Evolutionary conservation across 2,888 invertebrate genomes (phyloP), one percentile per base, ranked within the genome.

Genomic region (Lagria hirta): DNA sequence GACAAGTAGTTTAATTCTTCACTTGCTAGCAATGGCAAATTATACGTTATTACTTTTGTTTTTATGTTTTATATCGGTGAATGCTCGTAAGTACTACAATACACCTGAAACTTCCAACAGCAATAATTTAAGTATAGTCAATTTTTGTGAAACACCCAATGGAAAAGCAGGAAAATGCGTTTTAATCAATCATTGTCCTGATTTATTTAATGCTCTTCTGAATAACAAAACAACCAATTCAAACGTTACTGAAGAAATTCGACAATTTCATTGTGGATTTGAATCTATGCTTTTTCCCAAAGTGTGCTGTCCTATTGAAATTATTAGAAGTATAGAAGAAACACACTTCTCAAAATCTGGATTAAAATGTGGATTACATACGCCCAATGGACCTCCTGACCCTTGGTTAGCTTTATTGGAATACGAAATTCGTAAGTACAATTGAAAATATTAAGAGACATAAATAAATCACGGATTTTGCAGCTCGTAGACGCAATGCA

Each of bases 391-490:
- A 15, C 34, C 24, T 12, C 11, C 34, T 11, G 34, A 34, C 11
- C 34, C 34, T 10, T 34, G 34, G 34, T 12, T 34, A 7, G 24
- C 14, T 2, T 16, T 22, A 8, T 11, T 34, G 4, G 34, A 34
- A 34, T 34, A 34, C 20, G 34, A 34, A 34, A 14, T 10, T 5
- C 3, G 34, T 34, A 34, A 2, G 18, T 29, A 15, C 10, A 1
- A 16, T 30, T 1, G 56, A 23, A 79, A 77, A 48, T 80, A 8
- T 23, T 4, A 8, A 23, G 5, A 26, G n/a, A 3, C 10, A 26
- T 6, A 10, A 12, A 3, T 12, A 11, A 26, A 4, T 12, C 10
- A 8, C 7, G 3, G 3, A n/a, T n/a, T n/a, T n/a, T n/a, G n/a
- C n/a, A n/a, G n/a, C n/a, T n/a, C n/a, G n/a, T n/a, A n/a, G n/a